These are phyloP conservation scores for Nettapus auritus DNA, from an alignment of 2,113 vertebrate species.

Conservation along the genomic window DNA sequence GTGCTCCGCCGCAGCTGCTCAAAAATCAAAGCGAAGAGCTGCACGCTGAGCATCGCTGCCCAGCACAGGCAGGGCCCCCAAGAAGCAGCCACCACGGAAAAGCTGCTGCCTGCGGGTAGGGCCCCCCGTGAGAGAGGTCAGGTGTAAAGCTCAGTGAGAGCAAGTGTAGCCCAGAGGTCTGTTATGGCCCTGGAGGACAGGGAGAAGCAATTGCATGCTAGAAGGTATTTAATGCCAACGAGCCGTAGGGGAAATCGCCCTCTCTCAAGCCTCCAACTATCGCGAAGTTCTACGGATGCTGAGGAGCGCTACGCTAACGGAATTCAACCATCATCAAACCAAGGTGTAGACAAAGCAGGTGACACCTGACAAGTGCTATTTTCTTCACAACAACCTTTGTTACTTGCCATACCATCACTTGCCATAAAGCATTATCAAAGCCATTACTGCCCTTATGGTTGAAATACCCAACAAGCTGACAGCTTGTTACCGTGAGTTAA, in stretches of 20 bases:
- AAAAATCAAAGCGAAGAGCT: neutral
- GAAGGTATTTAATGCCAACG: neutral
- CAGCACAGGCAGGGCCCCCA: neutral
- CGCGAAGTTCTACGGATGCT: rapidly evolving
- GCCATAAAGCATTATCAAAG: neutral
- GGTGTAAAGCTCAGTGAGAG: neutral
- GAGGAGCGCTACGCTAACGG: neutral
- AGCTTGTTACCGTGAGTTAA: neutral
- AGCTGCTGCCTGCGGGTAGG: neutral
- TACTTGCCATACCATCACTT: neutral
- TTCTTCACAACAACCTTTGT: neutral
- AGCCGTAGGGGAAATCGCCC: rapidly evolving
- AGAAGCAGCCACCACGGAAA: rapidly evolving
- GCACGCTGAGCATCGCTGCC: neutral
- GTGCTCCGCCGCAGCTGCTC: neutral
- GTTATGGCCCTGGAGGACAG: neutral
- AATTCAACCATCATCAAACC: neutral
- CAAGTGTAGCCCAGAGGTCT: neutral
- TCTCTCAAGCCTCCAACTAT: neutral
- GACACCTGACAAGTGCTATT: neutral
- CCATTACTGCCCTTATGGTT: neutral
- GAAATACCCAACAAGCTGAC: neutral
- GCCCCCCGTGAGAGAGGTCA: too few relatives aligned
- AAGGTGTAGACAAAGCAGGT: neutral
- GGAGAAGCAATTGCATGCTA: neutral